Evolutionary conservation across 2,888 invertebrate species (phyloP).

Genomic region (Agonum fuliginosum): DNA sequence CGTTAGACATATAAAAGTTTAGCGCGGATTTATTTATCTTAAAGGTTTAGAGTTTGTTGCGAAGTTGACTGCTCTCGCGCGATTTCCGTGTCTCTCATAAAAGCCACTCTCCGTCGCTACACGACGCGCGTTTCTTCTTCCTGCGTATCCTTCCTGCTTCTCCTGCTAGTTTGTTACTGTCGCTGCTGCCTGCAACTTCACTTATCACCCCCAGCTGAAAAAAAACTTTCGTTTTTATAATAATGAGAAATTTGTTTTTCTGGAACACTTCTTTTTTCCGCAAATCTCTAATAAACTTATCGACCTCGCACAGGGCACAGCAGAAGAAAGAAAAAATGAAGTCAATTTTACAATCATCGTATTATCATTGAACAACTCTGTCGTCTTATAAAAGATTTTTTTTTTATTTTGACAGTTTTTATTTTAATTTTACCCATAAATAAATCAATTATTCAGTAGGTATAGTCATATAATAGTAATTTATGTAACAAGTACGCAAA

Average conservation of each 20-base stretch:
- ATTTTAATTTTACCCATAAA: no score
- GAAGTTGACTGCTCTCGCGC: conserved; percentile 39
- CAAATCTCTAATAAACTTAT: conserved; percentile 31
- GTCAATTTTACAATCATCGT: no score
- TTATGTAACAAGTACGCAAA: no score
- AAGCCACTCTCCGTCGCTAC: conserved; percentile 1
- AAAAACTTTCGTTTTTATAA: conserved; percentile 43
- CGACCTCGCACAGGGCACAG: conserved; percentile 3
- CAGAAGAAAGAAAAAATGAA: no score
- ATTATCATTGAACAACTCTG: no score
- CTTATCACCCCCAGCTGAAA: conserved; percentile 34
- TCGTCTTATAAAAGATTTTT: no score
- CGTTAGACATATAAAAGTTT: conserved; percentile 58
- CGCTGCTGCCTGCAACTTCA: conserved; percentile 12
- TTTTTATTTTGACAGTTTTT: no score
- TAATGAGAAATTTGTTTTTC: conserved; percentile 45
- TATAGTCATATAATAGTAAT: no score
- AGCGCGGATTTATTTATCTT: conserved; percentile 55
- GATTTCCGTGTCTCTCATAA: conserved; percentile 39
- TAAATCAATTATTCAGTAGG: no score
- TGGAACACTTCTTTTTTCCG: conserved; percentile 25
- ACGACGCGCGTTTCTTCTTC: neutral
- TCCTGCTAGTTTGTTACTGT: conserved; percentile 42
- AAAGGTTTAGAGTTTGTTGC: conserved; percentile 53
- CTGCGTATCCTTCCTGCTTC: conserved; percentile 15